Conservation (phyloP, 2,888 invertebrate species). For the Lasioglossum villosulum region DNA sequence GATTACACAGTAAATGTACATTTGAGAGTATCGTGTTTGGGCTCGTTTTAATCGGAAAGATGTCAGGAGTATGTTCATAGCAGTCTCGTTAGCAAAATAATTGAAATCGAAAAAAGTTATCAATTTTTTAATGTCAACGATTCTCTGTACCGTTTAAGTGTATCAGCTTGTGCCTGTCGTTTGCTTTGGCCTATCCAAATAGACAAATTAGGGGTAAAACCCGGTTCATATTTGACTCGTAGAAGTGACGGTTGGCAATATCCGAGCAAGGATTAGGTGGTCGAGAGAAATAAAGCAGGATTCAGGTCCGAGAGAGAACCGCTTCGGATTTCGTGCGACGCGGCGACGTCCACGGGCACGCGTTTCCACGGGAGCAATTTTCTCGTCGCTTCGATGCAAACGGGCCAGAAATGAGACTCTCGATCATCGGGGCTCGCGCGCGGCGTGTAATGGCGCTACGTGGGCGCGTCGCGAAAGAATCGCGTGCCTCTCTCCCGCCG, state of each 20-base stretch:
- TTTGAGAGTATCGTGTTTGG: too few relatives aligned
- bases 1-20: too few relatives aligned
- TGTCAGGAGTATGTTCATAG: too few relatives aligned
- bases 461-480: conserved; percentile 62
- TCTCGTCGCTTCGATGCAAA: conserved; percentile 46
- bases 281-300: conserved; percentile 20
- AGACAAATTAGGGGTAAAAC: too few relatives aligned
- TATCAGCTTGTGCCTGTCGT: too few relatives aligned
- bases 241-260: neutral
- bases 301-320: conserved; percentile 7
- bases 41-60: too few relatives aligned
- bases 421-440: conserved; percentile 47
- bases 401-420: conserved; percentile 41
- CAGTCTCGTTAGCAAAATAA: too few relatives aligned
- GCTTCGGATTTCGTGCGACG: conserved; percentile 19
- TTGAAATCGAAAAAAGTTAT: too few relatives aligned
- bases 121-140: too few relatives aligned
- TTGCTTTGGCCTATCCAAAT: too few relatives aligned
- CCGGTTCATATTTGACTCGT: neutral
- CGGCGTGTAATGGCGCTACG: conserved; percentile 53
- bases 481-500: conserved; percentile 60
- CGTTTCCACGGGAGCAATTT: conserved; percentile 32
- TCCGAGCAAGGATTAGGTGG: conserved; percentile 27
- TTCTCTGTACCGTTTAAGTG: too few relatives aligned
- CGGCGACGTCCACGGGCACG: neutral